Evolutionary conservation across 2,888 invertebrate genomes (phyloP), one percentile per base, ranked within the genome.

Genomic region (Acleris sparsana): DNA sequence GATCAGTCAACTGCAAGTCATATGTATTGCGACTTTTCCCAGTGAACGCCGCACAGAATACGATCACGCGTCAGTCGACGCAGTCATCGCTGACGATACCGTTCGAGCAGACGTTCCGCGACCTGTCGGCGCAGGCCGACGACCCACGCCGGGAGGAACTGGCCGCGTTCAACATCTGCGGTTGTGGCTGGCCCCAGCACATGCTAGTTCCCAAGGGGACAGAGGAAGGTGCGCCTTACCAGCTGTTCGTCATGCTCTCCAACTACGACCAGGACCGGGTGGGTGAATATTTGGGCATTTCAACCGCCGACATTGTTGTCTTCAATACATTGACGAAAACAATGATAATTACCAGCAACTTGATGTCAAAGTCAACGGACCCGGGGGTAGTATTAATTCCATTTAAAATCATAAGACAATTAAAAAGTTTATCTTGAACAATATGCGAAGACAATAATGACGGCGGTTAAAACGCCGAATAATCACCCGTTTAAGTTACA

Each of bases 151-250:
- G 71, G 16, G 49, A 69, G 1, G 68, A 71, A 20, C 80, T 87
- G 3, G 85, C 87, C 3, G 70, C 83, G 33, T 93, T 93, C 83
- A 93, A 94, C 84, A 94, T 86, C 88, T 95, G 95, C 84, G 94
- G 94, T 58, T 95, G 95, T 74, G 94, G 94, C 39, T 94, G 94
- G 94, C 94, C 94, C 0, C 93, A 94, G 68, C 94, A 94, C 79
- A 90, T 94, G 89, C 86, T 94, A 46, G 85, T 94, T 18, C 94
- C 94, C 0, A 92, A 88, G 69, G 94, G 94, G 0, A 89, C 88
- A 0, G 88, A 84, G 63, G 79, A 77, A 1, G 93, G 93, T 48
- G 78, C 81, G 17, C 44, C 74, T 1, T 92, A 88, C 60, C 87
- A 89, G 67, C 80, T 93, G 16, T 93, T 92, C 73, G 85, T 91